Base-by-base conservation (phyloP, 2,113 vertebrate species). In the Motacilla alba region DNA sequence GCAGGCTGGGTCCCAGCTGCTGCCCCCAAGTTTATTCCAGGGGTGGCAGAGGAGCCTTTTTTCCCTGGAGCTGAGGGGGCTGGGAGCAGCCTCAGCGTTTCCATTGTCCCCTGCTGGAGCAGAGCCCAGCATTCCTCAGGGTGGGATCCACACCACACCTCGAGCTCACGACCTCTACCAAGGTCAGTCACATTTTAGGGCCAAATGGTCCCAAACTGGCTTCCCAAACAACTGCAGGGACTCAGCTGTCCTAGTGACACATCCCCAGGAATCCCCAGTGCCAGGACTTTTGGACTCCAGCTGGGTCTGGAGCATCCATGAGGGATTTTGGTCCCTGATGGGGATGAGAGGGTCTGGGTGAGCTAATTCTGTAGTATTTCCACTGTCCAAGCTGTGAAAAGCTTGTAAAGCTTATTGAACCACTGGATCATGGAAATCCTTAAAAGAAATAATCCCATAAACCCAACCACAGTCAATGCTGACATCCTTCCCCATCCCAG, bases 1-100 rank as follows among this genome's bases (percentile, higher is more conserved):
- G n/a, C 1, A 4, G 39, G 33, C 17, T 7, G 0, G 68, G 33
- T 79, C 37, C 26, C 56, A 70, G 64, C 72, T 74, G 30, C 46
- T 76, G 19, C 2, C 15, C n/a, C n/a, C 6, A 3, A 7, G 5
- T 37, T 81, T 35, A 28, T 39, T 47, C 23, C 0, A 0, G 47
- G 44, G 31, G 16, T 47, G 75, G 10, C 49, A 85, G 84, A 85
- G 46, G 76, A 89, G 56, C 50, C 37, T 53, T 53, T 33, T 12
- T 33, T 49, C 26, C 22, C 67, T 23, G 63, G 39, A 52, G 58
- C 9, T 26, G 62, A 15, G 9, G 35, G 62, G 58, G 33, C 64
- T 80, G 90, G 58, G 83, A 0, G 0, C 73, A 94, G 70, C 58
- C n/a, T 67, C 64, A 21, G 44, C 0, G 0, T 39, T 60, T 39